These are phyloP conservation scores for Zaprionus lineosus DNA, from an alignment of 2,888 invertebrate genomes.

Conservation along the genomic window DNA sequence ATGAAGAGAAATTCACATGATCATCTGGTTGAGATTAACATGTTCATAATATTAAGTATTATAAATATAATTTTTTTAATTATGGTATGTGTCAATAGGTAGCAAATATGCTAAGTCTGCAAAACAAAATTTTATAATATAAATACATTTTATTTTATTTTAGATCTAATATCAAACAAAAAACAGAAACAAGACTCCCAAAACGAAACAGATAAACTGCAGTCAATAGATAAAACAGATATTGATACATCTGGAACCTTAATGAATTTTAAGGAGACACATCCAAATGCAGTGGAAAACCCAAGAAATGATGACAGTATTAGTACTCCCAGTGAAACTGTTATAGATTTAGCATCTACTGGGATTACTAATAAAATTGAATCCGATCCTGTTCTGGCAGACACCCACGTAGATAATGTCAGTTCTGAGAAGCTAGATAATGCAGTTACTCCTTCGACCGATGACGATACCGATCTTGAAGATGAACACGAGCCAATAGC, in stretches of 20 bases:
- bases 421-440: constrained; percentile 46
- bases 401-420: constrained; percentile 57
- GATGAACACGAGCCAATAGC: constrained; percentile 54
- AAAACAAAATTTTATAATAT: too few relatives aligned
- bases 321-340: constrained; percentile 13
- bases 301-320: too few relatives aligned
- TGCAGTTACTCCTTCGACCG: constrained; percentile 57
- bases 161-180: constrained; percentile 72
- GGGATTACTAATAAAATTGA: too few relatives aligned
- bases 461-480: constrained; percentile 60
- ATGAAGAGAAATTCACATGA: too few relatives aligned
- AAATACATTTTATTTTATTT: neutral
- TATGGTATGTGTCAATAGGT: too few relatives aligned
- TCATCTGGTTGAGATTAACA: neutral
- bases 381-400: too few relatives aligned
- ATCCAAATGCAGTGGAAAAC: too few relatives aligned
- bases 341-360: constrained; percentile 8
- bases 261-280: constrained; percentile 36
- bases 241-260: constrained; percentile 24
- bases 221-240: constrained; percentile 24
- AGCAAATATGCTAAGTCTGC: too few relatives aligned
- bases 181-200: constrained; percentile 64
- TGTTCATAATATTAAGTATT: neutral
- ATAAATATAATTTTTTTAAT: too few relatives aligned
- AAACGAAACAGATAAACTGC: constrained; percentile 41